These are phyloP conservation scores for Adelges cooleyi DNA, from an alignment of 1,140 invertebrate genomes.

Conservation along the genomic window DNA sequence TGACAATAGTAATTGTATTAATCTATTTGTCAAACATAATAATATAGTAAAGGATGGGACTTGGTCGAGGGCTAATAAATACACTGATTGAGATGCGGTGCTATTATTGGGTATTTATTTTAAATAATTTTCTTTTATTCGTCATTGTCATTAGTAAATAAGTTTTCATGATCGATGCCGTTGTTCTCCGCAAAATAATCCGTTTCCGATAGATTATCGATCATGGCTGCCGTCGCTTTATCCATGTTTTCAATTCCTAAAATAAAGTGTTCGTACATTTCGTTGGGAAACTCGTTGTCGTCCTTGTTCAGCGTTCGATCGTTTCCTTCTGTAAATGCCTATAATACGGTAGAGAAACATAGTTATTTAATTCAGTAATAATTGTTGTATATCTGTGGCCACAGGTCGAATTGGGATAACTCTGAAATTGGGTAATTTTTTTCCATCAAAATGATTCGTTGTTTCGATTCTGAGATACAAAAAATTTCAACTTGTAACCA, in stretches of 20 bases:
- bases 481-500: background rate
- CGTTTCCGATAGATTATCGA: background rate
- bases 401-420: background rate
- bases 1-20: no score
- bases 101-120: background rate
- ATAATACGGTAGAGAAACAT: background rate
- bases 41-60: no score
- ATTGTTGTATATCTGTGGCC: no score
- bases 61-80: no score
- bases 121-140: background rate
- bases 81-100: background rate
- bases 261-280: background rate
- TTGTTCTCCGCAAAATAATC: background rate
- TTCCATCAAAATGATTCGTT: background rate
- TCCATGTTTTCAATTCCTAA: slow-evolving; percentile 6
- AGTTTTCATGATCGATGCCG: background rate
- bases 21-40: no score
- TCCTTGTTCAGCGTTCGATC: background rate
- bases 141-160: background rate
- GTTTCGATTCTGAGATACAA: background rate
- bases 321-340: background rate
- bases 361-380: background rate
- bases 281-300: background rate
- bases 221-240: slow-evolving; percentile 5
- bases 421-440: background rate